phyloP scores from a whole-genome alignment of 30 jellyfish, hydroid and myxozoan genomes.

The Cassiopea xamachana region DNA sequence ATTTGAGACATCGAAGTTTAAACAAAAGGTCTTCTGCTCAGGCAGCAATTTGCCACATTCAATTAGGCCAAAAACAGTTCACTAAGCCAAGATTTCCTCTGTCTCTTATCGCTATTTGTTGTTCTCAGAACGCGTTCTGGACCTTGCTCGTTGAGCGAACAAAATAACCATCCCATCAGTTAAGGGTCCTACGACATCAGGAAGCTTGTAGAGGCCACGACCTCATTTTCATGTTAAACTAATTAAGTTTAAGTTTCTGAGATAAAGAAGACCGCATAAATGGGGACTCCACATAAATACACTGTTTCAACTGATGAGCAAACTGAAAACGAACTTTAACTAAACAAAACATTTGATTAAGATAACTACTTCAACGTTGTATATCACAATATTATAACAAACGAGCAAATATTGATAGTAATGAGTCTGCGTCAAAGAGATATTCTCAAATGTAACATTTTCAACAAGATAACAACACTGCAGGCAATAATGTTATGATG shows the following conservation, averaged over 20 bases:
- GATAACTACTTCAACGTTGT: not conserved
- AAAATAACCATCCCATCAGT: too few relatives aligned
- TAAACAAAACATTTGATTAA: not conserved
- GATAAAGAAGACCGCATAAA: not conserved
- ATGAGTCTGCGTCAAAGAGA: not conserved
- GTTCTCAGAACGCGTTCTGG: not conserved
- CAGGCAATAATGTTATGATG: too few relatives aligned
- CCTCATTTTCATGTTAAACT: not conserved
- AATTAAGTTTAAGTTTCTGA: too few relatives aligned
- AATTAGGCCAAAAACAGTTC: not conserved
- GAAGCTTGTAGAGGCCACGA: not conserved
- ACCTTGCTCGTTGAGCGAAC: not conserved
- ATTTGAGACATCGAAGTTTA: not conserved
- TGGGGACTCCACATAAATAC: not conserved
- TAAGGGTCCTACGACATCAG: not conserved
- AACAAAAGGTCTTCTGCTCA: not conserved
- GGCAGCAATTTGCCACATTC: constrained; percentile 2
- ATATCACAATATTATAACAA: not conserved
- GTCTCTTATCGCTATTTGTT: not conserved
- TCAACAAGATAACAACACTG: not conserved
- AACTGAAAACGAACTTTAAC: not conserved
- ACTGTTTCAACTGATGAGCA: not conserved
- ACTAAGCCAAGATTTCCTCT: constrained; percentile 2
- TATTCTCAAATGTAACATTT: not conserved
- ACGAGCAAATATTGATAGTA: not conserved